Conservation (phyloP, 2,113 vertebrate species). For the Ginglymostoma cirratum region DNA sequence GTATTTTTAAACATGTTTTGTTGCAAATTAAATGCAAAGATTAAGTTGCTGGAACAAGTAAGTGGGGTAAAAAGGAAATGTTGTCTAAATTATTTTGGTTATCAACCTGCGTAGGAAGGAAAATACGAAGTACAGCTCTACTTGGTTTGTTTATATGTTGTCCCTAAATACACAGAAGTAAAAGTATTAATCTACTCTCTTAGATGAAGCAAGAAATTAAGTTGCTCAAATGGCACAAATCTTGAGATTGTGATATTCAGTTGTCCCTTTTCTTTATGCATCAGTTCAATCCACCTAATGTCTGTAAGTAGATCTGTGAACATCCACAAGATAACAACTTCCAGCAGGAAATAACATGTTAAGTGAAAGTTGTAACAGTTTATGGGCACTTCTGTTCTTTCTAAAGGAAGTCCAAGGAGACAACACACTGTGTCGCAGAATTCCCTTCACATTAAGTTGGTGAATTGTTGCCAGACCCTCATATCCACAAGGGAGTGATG, state of each 20-base stretch:
- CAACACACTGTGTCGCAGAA: background rate
- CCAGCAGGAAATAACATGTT: background rate
- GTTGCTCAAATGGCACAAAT: background rate
- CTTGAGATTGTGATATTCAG: background rate
- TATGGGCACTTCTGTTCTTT: background rate
- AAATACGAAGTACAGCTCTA: background rate
- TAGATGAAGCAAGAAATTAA: background rate
- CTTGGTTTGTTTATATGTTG: background rate
- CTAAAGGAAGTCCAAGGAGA: background rate
- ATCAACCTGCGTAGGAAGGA: background rate
- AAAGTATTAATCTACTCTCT: background rate
- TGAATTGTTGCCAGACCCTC: slow-evolving; percentile 18
- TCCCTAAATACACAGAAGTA: background rate
- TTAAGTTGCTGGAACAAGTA: background rate
- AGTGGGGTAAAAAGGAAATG: background rate
- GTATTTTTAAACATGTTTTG: background rate
- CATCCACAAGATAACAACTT: background rate
- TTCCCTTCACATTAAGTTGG: slow-evolving; percentile 19
- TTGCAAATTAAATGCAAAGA: background rate
- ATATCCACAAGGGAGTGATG: slow-evolving; percentile 10
- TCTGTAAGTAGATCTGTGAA: background rate
- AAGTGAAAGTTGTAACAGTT: background rate
- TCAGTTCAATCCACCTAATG: background rate
- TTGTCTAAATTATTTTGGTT: background rate
- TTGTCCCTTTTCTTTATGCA: background rate